Base-by-base conservation (phyloP, 2,888 invertebrate genomes). In the Erannis defoliaria region DNA sequence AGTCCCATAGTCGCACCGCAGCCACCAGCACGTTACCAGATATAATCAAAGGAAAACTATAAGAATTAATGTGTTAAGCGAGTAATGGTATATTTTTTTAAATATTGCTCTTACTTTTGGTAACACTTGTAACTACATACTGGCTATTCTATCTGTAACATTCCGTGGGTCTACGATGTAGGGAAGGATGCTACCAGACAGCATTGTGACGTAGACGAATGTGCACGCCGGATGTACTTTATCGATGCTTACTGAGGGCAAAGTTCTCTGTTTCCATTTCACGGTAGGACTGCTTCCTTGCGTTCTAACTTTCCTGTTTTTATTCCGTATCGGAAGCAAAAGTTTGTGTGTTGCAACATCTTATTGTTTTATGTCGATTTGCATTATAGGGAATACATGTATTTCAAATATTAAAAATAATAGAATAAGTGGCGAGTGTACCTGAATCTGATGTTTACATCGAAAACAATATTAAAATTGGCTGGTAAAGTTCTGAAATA, bases 151-250 rank as follows among this genome's bases (percentile, higher is more conserved):
- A 31, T n/a, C 18, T 18, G 8, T 42, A 21, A 18, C 12, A n/a
- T 42, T 42, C 21, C 16, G 1, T 10, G 12, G 0, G n/a, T n/a
- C 8, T 19, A 10, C 19, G 51, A 61, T 38, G 53, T 48, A 63
- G 61, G 54, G 50, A 48, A 35, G 59, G 23, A 67, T 61, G 55
- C 59, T 59, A 57, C 59, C 61, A 40, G 67, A 67, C 67, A 57
- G 46, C 63, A 62, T 67, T 63, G 19, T 40, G 67, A 70, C 67
- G 55, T 50, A 65, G 68, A 68, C 60, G 58, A 57, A 72, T 72
- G 66, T 55, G 6, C 59, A 56, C 40, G 58, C 61, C 67, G 49
- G 46, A 54, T 56, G 56, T 40, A 54, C 45, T 61, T 43, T 54
- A 43, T 35, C 50, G 60, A 49, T 54, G n/a, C n/a, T n/a, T n/a